These are phyloP conservation scores for Apus apus DNA, from an alignment of 2,113 vertebrate genomes.

Conservation along the genomic window DNA sequence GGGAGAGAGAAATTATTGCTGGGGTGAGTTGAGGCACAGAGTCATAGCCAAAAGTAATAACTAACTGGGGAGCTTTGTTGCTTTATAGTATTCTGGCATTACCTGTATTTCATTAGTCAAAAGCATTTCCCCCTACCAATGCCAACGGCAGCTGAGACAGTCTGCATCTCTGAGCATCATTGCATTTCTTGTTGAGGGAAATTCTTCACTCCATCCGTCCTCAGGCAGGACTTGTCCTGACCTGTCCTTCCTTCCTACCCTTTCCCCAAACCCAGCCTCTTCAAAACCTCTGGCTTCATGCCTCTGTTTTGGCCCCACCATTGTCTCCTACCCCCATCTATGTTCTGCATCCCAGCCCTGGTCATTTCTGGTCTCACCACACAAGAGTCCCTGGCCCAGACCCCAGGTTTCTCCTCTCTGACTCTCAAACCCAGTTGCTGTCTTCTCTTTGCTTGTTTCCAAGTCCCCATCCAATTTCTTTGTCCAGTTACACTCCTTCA, in stretches of 20 bases:
- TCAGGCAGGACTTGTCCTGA: not conserved
- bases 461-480: not conserved
- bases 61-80: not conserved
- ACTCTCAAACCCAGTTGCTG: not conserved
- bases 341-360: not conserved
- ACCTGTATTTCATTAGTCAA: not conserved
- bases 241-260: not conserved
- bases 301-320: not conserved
- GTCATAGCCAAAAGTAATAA: not conserved
- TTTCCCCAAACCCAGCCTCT: not conserved
- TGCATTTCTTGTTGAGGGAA: not conserved
- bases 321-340: not conserved
- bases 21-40: not conserved
- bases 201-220: not conserved
- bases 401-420: not conserved
- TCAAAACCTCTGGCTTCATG: not conserved
- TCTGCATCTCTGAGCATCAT: not conserved
- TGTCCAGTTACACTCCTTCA: not conserved
- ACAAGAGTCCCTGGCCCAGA: not conserved
- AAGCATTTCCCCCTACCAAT: rapidly evolving
- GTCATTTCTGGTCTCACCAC: not conserved
- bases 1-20: not conserved
- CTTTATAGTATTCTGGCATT: not conserved
- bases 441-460: not conserved
- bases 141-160: not conserved